phyloP scores from a whole-genome alignment of 2,113 vertebrate species.

The Coregonus clupeaformis region DNA sequence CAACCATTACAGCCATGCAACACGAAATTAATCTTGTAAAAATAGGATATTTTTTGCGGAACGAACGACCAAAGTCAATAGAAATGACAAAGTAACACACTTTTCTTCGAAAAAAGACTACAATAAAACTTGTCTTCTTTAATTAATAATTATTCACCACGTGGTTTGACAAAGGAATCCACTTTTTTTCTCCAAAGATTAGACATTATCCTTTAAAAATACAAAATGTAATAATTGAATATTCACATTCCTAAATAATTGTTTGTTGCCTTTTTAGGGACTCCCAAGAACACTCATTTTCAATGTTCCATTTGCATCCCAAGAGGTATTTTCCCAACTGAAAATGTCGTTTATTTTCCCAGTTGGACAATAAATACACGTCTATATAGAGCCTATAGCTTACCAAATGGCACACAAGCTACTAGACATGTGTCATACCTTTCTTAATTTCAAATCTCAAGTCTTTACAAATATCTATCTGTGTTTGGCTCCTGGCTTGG shows the following conservation, averaged over 20 bases:
- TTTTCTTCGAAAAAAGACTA: neutral
- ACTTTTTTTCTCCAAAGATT: conserved; percentile 45
- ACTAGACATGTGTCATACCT: conserved; percentile 81
- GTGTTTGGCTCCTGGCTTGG: conserved; percentile 77
- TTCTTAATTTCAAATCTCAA: conserved; percentile 85
- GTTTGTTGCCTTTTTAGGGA: conserved; percentile 6
- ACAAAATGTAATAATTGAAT: conserved; percentile 42
- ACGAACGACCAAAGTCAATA: neutral
- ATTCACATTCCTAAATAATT: conserved; percentile 29
- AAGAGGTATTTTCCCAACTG: neutral
- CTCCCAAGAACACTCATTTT: neutral
- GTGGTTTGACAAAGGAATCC: conserved; percentile 38
- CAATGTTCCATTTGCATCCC: neutral
- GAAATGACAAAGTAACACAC: neutral
- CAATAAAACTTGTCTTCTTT: conserved; percentile 55
- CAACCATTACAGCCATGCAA: neutral
- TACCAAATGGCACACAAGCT: conserved; percentile 5
- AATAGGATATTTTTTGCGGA: neutral
- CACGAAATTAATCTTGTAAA: neutral
- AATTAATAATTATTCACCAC: conserved; percentile 41
- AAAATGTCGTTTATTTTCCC: neutral
- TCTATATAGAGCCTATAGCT: neutral
- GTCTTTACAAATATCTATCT: conserved; percentile 84
- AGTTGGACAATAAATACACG: conserved; percentile 10
- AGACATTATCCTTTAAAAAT: conserved; percentile 46